Evolutionary conservation across 2,888 invertebrate species (phyloP).

Genomic region (Choreutis nemorana): DNA sequence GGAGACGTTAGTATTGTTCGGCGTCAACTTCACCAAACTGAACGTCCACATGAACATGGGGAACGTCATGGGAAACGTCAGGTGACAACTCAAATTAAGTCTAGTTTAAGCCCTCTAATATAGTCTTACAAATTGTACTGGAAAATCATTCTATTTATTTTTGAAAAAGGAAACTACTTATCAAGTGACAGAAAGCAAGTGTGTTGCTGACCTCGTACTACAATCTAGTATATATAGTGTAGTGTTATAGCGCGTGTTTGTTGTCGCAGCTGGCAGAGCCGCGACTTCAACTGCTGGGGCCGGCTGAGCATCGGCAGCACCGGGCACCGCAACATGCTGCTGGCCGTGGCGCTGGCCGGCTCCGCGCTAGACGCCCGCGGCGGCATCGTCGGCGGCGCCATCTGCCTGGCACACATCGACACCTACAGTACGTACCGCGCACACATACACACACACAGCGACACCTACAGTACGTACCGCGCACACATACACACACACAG

Average conservation of each 20-base stretch:
- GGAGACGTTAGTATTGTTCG: conserved; percentile 96
- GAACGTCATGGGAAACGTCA: conserved; percentile 98
- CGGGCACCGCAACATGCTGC: conserved; percentile 92
- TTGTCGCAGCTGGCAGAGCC: conserved; percentile 81
- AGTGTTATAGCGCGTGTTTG: conserved; percentile 2
- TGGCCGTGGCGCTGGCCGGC: conserved; percentile 86
- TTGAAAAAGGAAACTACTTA: too few species aligned
- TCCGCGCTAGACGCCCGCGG: conserved; percentile 95
- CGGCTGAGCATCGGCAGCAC: conserved; percentile 92
- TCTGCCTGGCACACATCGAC: conserved; percentile 88
- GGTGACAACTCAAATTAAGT: too few species aligned
- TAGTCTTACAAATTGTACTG: too few species aligned
- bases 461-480: too few species aligned
- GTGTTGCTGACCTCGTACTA: neutral
- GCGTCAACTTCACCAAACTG: conserved; percentile 93
- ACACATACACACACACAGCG: too few species aligned
- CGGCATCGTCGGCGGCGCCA: conserved; percentile 96
- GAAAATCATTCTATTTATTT: neutral
- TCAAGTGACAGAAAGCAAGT: too few species aligned
- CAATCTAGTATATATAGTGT: neutral
- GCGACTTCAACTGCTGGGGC: conserved; percentile 91
- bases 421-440: conserved; percentile 74
- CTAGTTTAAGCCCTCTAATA: too few species aligned
- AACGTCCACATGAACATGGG: conserved; percentile 99
- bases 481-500: too few species aligned